These are phyloP conservation scores for Athene cunicularia DNA, from an alignment of 2,113 vertebrate genomes.

Conservation along the genomic window DNA sequence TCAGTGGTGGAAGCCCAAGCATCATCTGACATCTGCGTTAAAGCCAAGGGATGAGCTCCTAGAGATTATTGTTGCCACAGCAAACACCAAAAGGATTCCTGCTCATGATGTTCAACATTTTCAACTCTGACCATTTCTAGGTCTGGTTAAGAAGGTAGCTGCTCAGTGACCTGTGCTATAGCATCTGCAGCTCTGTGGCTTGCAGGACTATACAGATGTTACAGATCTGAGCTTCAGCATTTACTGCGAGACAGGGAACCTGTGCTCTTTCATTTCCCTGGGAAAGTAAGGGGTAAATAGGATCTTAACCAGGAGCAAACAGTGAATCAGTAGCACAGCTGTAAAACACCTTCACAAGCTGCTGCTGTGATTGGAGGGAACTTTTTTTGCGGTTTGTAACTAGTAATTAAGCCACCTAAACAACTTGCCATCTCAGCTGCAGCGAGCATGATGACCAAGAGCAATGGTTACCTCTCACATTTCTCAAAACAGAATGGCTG, in stretches of 20 bases:
- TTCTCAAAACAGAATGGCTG: neutral
- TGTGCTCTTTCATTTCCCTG: neutral
- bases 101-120: neutral
- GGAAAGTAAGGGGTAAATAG: neutral
- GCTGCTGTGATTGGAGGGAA: neutral
- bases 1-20: neutral
- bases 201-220: neutral
- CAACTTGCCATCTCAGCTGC: neutral
- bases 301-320: neutral
- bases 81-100: neutral
- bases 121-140: neutral
- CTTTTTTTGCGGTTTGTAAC: neutral
- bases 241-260: neutral
- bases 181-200: neutral
- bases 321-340: neutral
- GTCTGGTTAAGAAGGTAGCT: neutral
- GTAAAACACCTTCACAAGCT: neutral
- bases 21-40: neutral
- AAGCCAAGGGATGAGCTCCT: neutral
- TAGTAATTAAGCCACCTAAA: neutral
- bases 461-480: neutral
- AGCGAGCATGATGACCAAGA: fast-evolving
- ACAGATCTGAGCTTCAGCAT: neutral
- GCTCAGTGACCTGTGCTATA: neutral
- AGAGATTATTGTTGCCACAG: neutral